Conservation (phyloP, 2,113 vertebrate species). For the Mormoops blainvillei region DNA sequence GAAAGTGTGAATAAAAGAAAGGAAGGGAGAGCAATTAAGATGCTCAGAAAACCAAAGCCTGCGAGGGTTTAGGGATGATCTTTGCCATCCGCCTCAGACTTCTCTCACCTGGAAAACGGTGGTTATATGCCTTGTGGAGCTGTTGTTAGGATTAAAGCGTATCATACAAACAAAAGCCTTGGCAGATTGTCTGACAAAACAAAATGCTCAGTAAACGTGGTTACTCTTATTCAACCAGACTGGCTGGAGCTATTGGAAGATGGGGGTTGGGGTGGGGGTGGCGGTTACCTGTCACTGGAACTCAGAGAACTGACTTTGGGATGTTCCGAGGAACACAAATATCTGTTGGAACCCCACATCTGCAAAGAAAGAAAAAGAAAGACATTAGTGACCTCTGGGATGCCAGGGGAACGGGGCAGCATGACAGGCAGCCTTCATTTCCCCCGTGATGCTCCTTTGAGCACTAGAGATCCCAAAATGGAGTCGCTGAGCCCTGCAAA, state of each 20-base stretch:
- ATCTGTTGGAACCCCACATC: slow-evolving; percentile 53
- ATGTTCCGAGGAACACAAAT: background rate
- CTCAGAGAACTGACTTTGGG: background rate
- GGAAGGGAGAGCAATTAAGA: background rate
- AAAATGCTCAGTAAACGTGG: slow-evolving; percentile 13
- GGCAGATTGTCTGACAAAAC: background rate
- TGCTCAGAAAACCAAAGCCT: background rate
- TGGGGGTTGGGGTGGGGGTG: background rate
- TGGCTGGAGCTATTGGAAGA: background rate
- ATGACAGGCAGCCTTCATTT: background rate
- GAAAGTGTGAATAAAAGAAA: background rate
- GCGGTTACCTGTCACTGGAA: slow-evolving; percentile 49
- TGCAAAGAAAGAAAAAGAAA: slow-evolving; percentile 17
- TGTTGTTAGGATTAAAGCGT: background rate
- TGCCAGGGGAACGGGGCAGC: background rate
- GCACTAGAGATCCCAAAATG: background rate
- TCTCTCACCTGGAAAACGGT: background rate
- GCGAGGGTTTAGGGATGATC: background rate
- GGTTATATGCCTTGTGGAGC: background rate
- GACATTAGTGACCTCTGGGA: background rate
- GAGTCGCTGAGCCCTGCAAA: background rate
- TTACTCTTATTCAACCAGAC: background rate
- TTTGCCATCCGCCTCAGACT: background rate
- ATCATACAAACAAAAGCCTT: background rate
- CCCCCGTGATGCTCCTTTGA: background rate